Conservation (phyloP, 2,797 vertebrate species). For the Acanthurus lineatus region DNA sequence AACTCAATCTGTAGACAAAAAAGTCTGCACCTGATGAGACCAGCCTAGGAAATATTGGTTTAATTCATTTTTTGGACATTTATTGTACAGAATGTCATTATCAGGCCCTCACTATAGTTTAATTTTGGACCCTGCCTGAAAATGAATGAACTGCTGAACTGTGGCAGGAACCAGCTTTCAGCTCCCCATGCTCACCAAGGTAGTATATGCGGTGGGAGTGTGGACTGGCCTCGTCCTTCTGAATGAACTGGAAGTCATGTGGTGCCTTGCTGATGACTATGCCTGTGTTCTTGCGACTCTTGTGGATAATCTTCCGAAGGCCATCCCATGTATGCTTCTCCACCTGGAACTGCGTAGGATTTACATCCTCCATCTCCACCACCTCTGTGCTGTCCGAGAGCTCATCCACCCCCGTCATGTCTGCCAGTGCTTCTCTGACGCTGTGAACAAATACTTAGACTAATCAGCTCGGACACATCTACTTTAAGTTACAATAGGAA, state of each 20-base stretch:
- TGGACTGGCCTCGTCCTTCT: slow-evolving; percentile 90
- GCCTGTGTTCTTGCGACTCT: slow-evolving; percentile 93
- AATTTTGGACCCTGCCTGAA: not conserved
- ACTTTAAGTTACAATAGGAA: not conserved
- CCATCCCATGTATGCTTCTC: slow-evolving; percentile 95
- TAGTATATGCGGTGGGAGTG: slow-evolving; percentile 96
- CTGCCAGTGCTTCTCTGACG: slow-evolving; percentile 52
- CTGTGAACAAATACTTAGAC: slow-evolving; percentile 38
- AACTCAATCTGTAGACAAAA: slow-evolving; percentile 21
- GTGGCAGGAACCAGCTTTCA: not conserved
- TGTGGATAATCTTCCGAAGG: slow-evolving; percentile 93
- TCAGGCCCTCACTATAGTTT: not conserved
- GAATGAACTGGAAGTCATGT: slow-evolving; percentile 95
- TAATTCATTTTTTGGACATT: not conserved
- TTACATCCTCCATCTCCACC: slow-evolving; percentile 91
- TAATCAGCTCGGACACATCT: slow-evolving; percentile 12
- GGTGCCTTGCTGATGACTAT: slow-evolving; percentile 95
- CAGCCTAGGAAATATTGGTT: not conserved
- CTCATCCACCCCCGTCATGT: slow-evolving; percentile 90
- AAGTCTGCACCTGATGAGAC: not conserved
- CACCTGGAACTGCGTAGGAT: slow-evolving; percentile 90
- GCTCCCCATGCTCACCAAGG: slow-evolving; percentile 86
- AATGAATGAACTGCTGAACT: not conserved
- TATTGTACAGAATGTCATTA: not conserved
- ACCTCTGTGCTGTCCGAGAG: slow-evolving; percentile 88